A percentile compares a stretch with the other conserved stretches of the same genome.
phyloP scores from a whole-genome alignment of 2,888 invertebrate species.

The Monopis laevigella region DNA sequence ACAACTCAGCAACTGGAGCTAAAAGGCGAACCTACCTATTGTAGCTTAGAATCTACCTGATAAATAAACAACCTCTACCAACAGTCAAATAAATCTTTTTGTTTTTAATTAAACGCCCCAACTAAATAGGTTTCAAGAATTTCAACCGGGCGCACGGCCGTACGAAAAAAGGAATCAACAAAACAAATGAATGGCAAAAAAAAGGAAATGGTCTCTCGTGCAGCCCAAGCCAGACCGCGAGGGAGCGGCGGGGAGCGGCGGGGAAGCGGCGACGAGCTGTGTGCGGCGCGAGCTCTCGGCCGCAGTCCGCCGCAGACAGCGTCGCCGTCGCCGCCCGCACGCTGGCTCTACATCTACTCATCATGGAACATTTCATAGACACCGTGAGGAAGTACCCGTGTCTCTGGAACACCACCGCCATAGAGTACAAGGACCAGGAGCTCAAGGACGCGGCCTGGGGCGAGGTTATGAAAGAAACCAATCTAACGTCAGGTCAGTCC shows the following conservation, averaged over 20 bases:
- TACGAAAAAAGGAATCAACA: neutral
- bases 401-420: conserved; percentile 57
- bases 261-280: conserved; percentile 21
- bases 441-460: conserved; percentile 60
- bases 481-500: conserved; percentile 47
- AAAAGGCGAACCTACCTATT: too few species aligned
- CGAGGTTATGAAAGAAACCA: conserved; percentile 57
- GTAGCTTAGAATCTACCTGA: too few species aligned
- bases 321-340: conserved; percentile 18
- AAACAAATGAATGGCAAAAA: conserved; percentile 22
- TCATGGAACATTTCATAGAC: conserved; percentile 56
- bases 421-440: conserved; percentile 61
- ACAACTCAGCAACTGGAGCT: too few species aligned
- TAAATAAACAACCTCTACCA: too few species aligned
- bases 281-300: conserved; percentile 20
- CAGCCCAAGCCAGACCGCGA: conserved; percentile 17
- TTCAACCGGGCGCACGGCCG: too few species aligned
- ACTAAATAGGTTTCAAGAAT: too few species aligned
- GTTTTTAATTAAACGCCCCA: too few species aligned
- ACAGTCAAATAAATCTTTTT: too few species aligned
- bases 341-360: conserved; percentile 15
- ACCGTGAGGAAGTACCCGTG: conserved; percentile 55
- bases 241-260: conserved; percentile 19
- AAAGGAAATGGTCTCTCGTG: conserved; percentile 22
- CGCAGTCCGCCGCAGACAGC: conserved; percentile 21